Evolutionary conservation across 2,888 invertebrate genomes (phyloP), one percentile per base, ranked within the genome.

Genomic region (Gari tellinella): DNA sequence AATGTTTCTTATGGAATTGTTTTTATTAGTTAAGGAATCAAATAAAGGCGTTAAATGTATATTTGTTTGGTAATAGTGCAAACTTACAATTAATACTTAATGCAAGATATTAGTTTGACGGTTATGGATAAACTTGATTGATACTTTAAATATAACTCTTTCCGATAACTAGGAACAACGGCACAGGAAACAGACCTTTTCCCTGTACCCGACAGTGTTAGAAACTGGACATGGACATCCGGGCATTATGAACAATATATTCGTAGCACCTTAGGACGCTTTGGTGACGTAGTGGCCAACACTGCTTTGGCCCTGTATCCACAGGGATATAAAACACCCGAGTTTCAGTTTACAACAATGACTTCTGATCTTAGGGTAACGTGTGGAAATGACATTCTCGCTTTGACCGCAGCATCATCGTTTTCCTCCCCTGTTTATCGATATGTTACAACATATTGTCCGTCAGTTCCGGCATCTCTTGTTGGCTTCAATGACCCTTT

Each of bases 281-380:
- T 65, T 51, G 51, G 45, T 10, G 51, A 57, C 19, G 40, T 49
- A 17, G 69, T 83, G 2, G 62, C 78, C 0, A 53, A 77, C 10
- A 76, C 66, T 53, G 80, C 85, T 3, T 53, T 86, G 2, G 63
- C 62, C 14, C 64, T 82, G 25, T 88, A 88, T 52, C 82, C 80
- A 19, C 46, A 46, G 5, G 51, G 43, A 15, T n/a, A 68, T 14
- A 46, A 43, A 8, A 78, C 83, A 2, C 83, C 88, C 0, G 83
- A 84, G 45, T 81, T 85, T 53, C 82, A 87, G 41, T 82, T 86
- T 48, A 81, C 87, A 15, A 81, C 82, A 17, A 86, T 90, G 88
- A 85, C 86, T 8, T 81, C 86, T 2, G 89, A 90, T 58, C 65
- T 89, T 8, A 65, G 89, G 3, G 86, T 85, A n/a, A 83, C 79